Percentiles rank a stretch among this genome's conserved stretches.
Conservation (phyloP, 2,797 vertebrate genomes). For the Apodemus agrarius region DNA sequence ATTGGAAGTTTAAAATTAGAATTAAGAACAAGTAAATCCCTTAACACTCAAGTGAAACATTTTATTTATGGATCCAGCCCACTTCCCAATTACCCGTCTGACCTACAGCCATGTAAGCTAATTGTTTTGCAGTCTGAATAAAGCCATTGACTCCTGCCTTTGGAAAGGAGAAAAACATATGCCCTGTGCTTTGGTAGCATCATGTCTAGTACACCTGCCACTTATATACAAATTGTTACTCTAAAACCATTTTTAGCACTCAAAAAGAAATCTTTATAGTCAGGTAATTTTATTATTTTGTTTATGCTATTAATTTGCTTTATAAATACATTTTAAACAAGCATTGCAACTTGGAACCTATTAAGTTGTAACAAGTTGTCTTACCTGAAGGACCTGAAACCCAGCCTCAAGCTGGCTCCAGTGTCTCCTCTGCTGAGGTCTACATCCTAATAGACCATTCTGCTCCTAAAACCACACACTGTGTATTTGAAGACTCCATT, state of each 20-base stretch:
- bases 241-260: neutral
- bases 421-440: neutral
- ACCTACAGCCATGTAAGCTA: neutral
- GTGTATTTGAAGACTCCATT: neutral
- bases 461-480: neutral
- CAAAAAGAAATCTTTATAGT: conserved; percentile 29
- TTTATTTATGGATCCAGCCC: neutral
- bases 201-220: neutral
- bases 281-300: conserved; percentile 7
- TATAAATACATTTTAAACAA: conserved; percentile 40
- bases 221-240: neutral
- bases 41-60: neutral
- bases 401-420: neutral
- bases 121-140: neutral
- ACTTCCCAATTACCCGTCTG: neutral
- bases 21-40: neutral
- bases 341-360: neutral
- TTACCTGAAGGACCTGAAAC: neutral
- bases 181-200: neutral
- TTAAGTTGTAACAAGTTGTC: conserved; percentile 33
- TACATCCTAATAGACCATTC: neutral
- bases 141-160: neutral
- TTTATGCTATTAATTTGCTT: conserved; percentile 40
- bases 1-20: neutral
- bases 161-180: neutral